Percentiles rank a stretch among this genome's conserved stretches.
Conservation (phyloP, 2,113 vertebrate genomes). For the Cavia porcellus region DNA sequence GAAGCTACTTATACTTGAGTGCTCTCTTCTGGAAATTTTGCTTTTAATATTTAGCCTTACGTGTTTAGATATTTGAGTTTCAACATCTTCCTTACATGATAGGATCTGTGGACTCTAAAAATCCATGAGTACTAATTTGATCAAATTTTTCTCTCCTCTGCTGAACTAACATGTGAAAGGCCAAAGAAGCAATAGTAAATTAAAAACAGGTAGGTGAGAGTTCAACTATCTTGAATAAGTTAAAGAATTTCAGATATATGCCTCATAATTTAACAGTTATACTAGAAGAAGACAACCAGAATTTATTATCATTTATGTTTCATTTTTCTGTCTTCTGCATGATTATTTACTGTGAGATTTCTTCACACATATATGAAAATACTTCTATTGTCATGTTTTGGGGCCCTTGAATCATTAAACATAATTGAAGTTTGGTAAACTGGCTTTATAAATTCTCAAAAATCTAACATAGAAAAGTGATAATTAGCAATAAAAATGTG, state of each 20-base stretch:
- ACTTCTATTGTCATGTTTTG: not conserved
- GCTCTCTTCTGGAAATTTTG: not conserved
- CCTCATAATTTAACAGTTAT: not conserved
- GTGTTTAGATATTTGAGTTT: not conserved
- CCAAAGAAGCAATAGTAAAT: not conserved
- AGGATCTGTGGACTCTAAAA: not conserved
- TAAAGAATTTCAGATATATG: not conserved
- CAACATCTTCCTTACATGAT: not conserved
- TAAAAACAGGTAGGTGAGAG: not conserved
- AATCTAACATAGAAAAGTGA: not conserved
- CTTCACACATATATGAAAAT: not conserved
- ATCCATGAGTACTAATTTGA: not conserved
- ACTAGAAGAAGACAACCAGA: not conserved
- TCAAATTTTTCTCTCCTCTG: not conserved
- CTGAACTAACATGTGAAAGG: not conserved
- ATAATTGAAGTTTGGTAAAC: not conserved
- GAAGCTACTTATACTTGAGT: not conserved
- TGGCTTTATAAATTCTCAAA: not conserved
- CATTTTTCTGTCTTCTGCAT: not conserved
- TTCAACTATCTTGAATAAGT: not conserved
- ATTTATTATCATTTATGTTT: not conserved
- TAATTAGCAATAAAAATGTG: not conserved
- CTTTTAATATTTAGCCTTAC: not conserved
- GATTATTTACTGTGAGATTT: not conserved
- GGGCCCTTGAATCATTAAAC: not conserved